Percentiles rank a stretch among this genome's conserved stretches.
phyloP scores from a whole-genome alignment of 2,113 vertebrate species.

The Anarrhichthys ocellatus region DNA sequence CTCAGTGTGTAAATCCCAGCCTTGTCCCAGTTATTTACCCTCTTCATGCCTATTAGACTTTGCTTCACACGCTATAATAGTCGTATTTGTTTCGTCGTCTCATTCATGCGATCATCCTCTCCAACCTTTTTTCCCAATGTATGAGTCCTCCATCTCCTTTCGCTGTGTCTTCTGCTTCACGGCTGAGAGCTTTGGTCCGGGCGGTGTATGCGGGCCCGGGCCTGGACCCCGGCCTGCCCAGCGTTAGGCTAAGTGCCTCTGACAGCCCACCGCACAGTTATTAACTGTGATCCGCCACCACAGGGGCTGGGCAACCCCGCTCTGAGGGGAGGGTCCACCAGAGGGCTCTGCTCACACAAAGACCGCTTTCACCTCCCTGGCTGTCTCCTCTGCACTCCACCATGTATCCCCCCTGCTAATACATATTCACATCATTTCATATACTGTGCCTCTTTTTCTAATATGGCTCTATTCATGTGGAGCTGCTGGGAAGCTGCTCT shows the following conservation, averaged over 20 bases:
- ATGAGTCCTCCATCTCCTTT: conserved; percentile 2
- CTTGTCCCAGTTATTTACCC: conserved; percentile 5
- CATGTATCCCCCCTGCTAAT: conserved; percentile 49
- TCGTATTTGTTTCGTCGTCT: conserved; percentile 34
- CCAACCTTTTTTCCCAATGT: neutral
- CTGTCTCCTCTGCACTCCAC: conserved; percentile 36
- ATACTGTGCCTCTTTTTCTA: conserved; percentile 54
- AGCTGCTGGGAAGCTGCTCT: conserved; percentile 31
- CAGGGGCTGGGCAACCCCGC: conserved; percentile 70
- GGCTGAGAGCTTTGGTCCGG: conserved; percentile 51
- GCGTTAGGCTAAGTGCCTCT: conserved; percentile 85
- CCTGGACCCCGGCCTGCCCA: conserved; percentile 79
- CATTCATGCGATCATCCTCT: conserved; percentile 19
- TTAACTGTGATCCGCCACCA: conserved; percentile 86
- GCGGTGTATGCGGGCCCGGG: conserved; percentile 62
- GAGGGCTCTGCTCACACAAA: conserved; percentile 82
- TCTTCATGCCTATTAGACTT: neutral
- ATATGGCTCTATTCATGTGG: conserved; percentile 62
- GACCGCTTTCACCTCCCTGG: conserved; percentile 80
- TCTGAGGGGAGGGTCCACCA: conserved; percentile 73
- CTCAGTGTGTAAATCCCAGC: neutral
- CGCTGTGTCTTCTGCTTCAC: conserved; percentile 22
- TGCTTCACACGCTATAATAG: conserved; percentile 13
- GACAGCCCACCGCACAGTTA: conserved; percentile 86
- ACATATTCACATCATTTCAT: conserved; percentile 76